These are phyloP conservation scores for Chitala chitala DNA, from an alignment of 2,113 vertebrate species.

Conservation along the genomic window DNA sequence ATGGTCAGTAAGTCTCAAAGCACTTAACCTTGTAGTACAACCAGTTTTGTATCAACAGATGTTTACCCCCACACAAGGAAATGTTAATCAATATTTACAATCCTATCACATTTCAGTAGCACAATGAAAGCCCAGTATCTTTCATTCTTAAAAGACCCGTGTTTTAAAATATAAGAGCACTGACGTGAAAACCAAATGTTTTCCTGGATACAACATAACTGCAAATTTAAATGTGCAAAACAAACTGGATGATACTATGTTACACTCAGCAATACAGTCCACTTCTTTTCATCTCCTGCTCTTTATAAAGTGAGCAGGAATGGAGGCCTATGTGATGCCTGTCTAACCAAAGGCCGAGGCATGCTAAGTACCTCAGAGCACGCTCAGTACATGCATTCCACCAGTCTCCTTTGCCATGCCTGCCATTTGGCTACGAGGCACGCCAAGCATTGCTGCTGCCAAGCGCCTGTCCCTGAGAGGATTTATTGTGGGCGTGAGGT, in stretches of 20 bases:
- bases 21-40: constrained; percentile 20
- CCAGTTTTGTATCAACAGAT: not conserved
- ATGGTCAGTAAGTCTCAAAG: constrained; percentile 4
- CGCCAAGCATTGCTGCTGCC: constrained; percentile 29
- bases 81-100: not conserved
- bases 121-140: not conserved
- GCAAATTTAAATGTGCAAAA: not conserved
- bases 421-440: constrained; percentile 27
- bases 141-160: not conserved
- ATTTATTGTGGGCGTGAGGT: constrained; percentile 32
- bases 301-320: not conserved
- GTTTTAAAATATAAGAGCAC: not conserved
- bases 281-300: too few relatives aligned
- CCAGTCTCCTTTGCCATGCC: constrained; percentile 29
- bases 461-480: constrained; percentile 25
- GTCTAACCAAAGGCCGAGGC: constrained; percentile 31
- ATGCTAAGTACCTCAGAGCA: constrained; percentile 23
- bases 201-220: not conserved
- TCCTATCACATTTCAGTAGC: not conserved
- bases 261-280: too few relatives aligned
- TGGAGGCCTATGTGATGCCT: constrained; percentile 13
- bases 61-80: not conserved
- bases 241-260: not conserved
- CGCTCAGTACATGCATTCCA: constrained; percentile 28
- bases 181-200: not conserved